A percentile compares a stretch with the other conserved stretches of the same genome.
phyloP scores from a whole-genome alignment of 2,113 vertebrate species.

The mouse (Mus musculus) region GRCm39 chr13:47079501-47080000 shows the following conservation, averaged over 20 bases:
- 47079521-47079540: neutral
- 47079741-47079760: neutral
- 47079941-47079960: neutral
- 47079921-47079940: constrained; percentile 3
- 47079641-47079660: neutral
- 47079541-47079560: neutral
- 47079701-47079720: neutral
- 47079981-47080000: constrained; percentile 42
- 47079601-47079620: neutral
- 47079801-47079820: neutral
- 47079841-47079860: neutral
- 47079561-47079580: neutral
- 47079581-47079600: neutral
- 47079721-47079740: neutral
- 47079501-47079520: neutral
- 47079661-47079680: neutral
- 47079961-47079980: neutral
- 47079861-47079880: neutral
- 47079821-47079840: neutral
- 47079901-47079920: constrained; percentile 32
- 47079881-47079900: neutral
- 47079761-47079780: neutral
- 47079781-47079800: neutral
- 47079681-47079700: neutral
- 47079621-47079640: neutral